Base-by-base conservation (phyloP, 2,797 vertebrate species). In the Lerista edwardsae region DNA sequence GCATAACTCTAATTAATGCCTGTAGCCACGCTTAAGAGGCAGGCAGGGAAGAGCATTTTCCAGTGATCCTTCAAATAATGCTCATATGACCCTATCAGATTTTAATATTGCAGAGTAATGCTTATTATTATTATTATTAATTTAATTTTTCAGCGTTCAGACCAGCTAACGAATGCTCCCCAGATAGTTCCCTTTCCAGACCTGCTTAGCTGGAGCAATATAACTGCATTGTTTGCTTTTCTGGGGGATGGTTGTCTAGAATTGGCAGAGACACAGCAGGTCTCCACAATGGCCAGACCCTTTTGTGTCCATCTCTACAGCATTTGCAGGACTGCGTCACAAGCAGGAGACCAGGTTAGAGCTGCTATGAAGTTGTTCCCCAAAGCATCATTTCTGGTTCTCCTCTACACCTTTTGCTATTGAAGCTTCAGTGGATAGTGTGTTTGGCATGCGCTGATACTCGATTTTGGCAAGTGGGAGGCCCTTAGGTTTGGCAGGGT, bases 1-100 rank as follows among this genome's bases (percentile, higher is more conserved):
- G 79, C 67, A 77, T 36, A 87, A 31, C 64, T 69, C 41, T 81
- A 76, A 68, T 86, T 57, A 82, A 74, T 31, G 57, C 57, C 41
- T 55, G 74, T 75, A 61, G 77, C 31, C 76, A 65, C 75, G 78
- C 25, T 47, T 61, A 76, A 57, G 57, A 34, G 27, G 36, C 44
- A 21, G 3, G 19, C 6, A 82, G 62, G 73, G 76, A 36, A 69
- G 25, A 62, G 17, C 51, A 21, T 57, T 27, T 12, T 19, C 15
- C 31, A 34, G 15, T 34, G 55, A 65, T 65, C 62, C 51, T 36
- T 23, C 34, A 36, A 64, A 71, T 47, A 81, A 74, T 27, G 25
- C 27, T 68, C 19, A 25, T 23, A 34, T 74, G 27, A 21, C 29
- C 34, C 29, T 41, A 73, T 57, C 25, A 82, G 72, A 34, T 75